Evolutionary conservation across 2,113 vertebrate species (phyloP), one percentile per base, ranked within the genome.

Genomic region (Tenebrosternarchus preto): DNA sequence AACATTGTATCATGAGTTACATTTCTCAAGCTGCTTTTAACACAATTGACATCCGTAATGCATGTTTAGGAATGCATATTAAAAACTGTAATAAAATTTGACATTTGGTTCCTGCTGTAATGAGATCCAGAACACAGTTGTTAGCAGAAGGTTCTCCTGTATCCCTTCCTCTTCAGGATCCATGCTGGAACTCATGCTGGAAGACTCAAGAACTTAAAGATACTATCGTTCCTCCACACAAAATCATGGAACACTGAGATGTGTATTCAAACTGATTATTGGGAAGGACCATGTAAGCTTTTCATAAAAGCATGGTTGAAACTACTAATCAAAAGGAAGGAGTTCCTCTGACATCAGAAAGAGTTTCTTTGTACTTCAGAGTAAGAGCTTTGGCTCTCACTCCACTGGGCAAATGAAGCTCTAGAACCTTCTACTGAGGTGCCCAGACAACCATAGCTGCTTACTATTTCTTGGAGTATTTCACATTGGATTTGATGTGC

Each of bases 81-180:
- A 31, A 75, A 22, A 29, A 33, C 61, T 6, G 27, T 19, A 25
- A 63, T 75, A 76, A 43, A 36, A 76, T 33, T 16, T 31, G 39
- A 39, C 31, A n/a, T 57, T 77, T 59, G 11, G 61, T 31, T 64
- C 20, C 27, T 27, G 29, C 43, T 46, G 20, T 81, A 84, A 78
- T 74, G 50, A 73, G 70, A 84, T 74, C 15, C 83, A 81, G 79
- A 78, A 39, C 33, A 20, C 27, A n/a, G 20, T 36, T 73, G 53
- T 66, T 43, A 31, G 55, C 16, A 33, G 64, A 36, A 33, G 63
- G 16, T 66, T 39, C 33, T 39, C 19, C 31, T 36, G 64, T 5
- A 68, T 68, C 33, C 19, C 20, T 36, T 39, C 20, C 9, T 68
- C 8, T 39, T n/a, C 33, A 39, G 64, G 31, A 68, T 20, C 64